Evolutionary conservation across 2,888 invertebrate genomes (phyloP), one percentile per base, ranked within the genome.

Genomic region (Deilephila porcellus): DNA sequence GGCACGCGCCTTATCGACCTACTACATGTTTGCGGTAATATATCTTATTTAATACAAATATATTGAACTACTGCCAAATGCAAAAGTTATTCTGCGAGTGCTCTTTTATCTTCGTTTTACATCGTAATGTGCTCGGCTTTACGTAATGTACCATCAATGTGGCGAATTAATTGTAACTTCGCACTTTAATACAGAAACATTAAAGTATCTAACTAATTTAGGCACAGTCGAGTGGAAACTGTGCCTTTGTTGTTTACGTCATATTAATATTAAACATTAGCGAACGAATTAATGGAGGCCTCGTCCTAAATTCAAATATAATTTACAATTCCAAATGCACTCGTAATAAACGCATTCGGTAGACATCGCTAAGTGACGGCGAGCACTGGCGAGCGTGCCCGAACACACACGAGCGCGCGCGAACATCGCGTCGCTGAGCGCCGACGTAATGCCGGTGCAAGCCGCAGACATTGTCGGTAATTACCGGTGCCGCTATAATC

Each of bases 401-500:
- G 80, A 80, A 73, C 78, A 76, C 76, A 74, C 77, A 74, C 81
- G 79, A 80, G 73, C 78, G 77, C 76, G 75, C 77, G 75, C 81
- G 79, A 80, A 74, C 78, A 75, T 76, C 77, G 74, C 45, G 14
- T 75, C 77, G 75, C 79, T 80, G 80, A 80, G 74, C 78, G 77
- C 77, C 76, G 78, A 71, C 78, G 77, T 80, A 45, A 67, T 67
- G 83, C 82, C 82, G 79, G 83, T 82, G 82, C 84, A 83, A 83
- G 85, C 85, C 86, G 83, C 89, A 87, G 86, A 91, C 90, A 88
- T 88, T 88, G 91, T 88, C 84, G 76, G 89, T 91, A 91, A 91
- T 91, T 90, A 88, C 87, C 82, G 81, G 86, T 86, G 88, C 91
- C 89, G 90, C 89, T 90, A 89, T 91, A 91, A 93, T 92, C 90